Conservation (phyloP, 2,888 invertebrate species). For the Calephelis perditalis region DNA sequence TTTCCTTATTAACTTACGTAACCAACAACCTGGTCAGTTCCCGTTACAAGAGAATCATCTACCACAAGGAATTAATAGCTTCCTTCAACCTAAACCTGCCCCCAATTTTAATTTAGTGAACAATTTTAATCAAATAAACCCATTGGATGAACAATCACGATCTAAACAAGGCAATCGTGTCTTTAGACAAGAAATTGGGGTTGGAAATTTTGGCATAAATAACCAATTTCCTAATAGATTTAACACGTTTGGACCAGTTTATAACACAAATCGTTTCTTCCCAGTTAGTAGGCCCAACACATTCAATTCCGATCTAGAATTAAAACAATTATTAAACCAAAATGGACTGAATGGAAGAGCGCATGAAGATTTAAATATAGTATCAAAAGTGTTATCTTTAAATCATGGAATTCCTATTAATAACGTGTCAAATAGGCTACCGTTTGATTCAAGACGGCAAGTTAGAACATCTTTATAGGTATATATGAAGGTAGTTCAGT, state of each 20-base stretch:
- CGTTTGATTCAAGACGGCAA: conserved; percentile 63
- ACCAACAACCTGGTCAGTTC: conserved; percentile 63
- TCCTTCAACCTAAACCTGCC: conserved; percentile 51
- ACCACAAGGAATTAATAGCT: conserved; percentile 60
- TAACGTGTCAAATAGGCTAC: conserved; percentile 58
- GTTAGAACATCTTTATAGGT: conserved; percentile 38
- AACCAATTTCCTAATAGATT: conserved; percentile 54
- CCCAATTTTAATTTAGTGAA: conserved; percentile 52
- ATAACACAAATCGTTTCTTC: conserved; percentile 51
- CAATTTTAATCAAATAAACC: conserved; percentile 52
- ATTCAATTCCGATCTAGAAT: conserved; percentile 70
- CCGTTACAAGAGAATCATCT: conserved; percentile 70
- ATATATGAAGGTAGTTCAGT: neutral
- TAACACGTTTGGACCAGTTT: conserved; percentile 49
- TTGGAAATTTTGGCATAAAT: conserved; percentile 82
- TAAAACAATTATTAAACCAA: conserved; percentile 81
- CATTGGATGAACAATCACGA: conserved; percentile 44
- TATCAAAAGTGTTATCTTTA: conserved; percentile 87
- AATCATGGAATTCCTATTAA: conserved; percentile 83
- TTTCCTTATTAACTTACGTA: conserved; percentile 66
- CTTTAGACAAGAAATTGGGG: conserved; percentile 76
- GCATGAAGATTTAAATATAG: conserved; percentile 88
- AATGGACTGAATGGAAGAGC: conserved; percentile 81
- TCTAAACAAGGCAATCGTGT: conserved; percentile 63
- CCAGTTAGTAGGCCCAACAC: conserved; percentile 54